Percentiles rank a stretch among this genome's conserved stretches.
phyloP scores from a whole-genome alignment of 2,888 invertebrate species.

The Arrhopalites spinosus region DNA sequence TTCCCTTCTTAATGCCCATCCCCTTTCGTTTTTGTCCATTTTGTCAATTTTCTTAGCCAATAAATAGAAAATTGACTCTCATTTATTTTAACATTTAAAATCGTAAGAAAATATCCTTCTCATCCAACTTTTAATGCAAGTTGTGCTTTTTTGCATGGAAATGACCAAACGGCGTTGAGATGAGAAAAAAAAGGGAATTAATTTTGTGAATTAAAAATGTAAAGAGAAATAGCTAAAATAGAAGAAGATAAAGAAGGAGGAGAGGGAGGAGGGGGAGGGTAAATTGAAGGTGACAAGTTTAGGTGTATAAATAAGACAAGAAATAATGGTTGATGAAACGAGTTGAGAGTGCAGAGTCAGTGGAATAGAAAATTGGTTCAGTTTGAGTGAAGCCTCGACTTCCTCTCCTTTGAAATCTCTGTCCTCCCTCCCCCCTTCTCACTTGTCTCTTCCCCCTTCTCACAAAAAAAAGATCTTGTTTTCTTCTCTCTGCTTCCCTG shows the following conservation, averaged over 20 bases:
- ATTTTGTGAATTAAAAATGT: background rate
- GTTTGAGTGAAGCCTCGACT: slow-evolving; percentile 20
- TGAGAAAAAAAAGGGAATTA: background rate
- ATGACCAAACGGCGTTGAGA: background rate
- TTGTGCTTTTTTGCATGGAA: background rate
- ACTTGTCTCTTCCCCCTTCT: background rate
- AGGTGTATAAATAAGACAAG: background rate
- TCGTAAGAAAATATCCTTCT: background rate
- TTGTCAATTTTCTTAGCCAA: too few species aligned
- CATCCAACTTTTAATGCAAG: background rate
- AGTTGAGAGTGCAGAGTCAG: background rate
- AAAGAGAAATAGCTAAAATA: background rate
- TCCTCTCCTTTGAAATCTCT: slow-evolving; percentile 15
- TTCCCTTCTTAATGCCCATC: background rate
- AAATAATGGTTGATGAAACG: background rate
- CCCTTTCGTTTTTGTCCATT: background rate
- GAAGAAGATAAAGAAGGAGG: background rate
- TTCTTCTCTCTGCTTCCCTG: background rate
- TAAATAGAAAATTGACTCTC: too few species aligned
- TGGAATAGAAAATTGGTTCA: slow-evolving; percentile 26
- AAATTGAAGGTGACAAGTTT: background rate
- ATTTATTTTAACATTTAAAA: too few species aligned
- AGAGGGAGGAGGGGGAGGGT: background rate
- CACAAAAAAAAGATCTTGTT: background rate
- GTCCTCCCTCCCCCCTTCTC: background rate